phyloP scores from a whole-genome alignment of 2,113 vertebrate genomes.

The Sisor rabdophorus region DNA sequence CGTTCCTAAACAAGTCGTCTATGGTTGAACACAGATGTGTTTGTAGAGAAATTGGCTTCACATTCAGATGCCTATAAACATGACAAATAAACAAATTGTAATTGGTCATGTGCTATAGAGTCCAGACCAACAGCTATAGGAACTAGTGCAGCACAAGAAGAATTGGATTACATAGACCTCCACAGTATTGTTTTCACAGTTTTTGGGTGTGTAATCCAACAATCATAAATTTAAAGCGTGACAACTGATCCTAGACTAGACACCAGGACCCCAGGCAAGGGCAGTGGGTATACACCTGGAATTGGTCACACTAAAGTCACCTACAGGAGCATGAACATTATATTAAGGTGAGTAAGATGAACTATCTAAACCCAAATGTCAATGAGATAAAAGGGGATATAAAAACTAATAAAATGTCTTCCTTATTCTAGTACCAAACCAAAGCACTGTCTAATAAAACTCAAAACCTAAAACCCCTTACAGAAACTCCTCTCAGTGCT shows the following conservation, averaged over 20 bases:
- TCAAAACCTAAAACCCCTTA: no score
- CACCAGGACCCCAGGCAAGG: neutral
- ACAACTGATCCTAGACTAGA: neutral
- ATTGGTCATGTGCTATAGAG: no score
- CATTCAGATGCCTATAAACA: no score
- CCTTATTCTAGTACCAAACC: no score
- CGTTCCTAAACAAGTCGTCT: no score
- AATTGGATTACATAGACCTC: neutral
- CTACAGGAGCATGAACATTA: neutral
- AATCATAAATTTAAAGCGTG: neutral
- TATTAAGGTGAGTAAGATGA: neutral
- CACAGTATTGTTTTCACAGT: neutral
- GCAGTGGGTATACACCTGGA: neutral
- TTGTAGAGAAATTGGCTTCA: no score
- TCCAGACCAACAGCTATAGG: no score
- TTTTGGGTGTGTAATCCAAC: neutral
- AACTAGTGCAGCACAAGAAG: neutral
- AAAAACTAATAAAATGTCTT: neutral
- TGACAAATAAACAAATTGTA: no score
- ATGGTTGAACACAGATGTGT: no score
- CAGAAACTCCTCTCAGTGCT: neutral
- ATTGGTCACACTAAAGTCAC: neutral
- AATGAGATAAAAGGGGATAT: neutral
- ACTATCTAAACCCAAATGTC: neutral
- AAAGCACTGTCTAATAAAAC: no score